These are phyloP conservation scores for Enteromius radiatus DNA, from an alignment of 2,797 vertebrate genomes.

Conservation along the genomic window DNA sequence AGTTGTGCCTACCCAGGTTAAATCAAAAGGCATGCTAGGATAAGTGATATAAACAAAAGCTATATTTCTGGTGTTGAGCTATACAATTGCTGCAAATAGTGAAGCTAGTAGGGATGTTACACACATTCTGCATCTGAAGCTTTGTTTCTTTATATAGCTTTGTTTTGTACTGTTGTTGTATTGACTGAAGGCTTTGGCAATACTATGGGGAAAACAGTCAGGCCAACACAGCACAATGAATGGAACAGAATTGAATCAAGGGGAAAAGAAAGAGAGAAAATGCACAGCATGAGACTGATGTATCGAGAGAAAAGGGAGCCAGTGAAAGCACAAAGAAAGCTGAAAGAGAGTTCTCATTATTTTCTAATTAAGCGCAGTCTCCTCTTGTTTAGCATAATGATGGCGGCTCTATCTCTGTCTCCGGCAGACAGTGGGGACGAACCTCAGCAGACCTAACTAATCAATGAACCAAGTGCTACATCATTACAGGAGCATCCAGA, in stretches of 20 bases:
- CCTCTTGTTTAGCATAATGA: constrained; percentile 54
- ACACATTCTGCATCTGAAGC: not conserved
- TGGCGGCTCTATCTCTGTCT: constrained; percentile 51
- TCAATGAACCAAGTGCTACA: constrained; percentile 70
- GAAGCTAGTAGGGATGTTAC: not conserved
- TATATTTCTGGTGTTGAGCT: not conserved
- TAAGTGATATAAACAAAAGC: constrained; percentile 18
- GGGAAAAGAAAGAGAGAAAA: constrained; percentile 8
- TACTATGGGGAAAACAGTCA: constrained; percentile 28
- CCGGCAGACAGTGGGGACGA: constrained; percentile 48
- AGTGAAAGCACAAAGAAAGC: constrained; percentile 16
- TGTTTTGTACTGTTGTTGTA: constrained; percentile 29
- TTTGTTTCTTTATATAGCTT: constrained; percentile 25
- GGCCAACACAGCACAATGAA: constrained; percentile 32
- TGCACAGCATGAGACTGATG: constrained; percentile 27
- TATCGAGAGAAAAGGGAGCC: constrained; percentile 30
- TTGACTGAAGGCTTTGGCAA: constrained; percentile 20
- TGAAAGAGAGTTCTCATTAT: constrained; percentile 56
- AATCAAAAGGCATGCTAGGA: not conserved
- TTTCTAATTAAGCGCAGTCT: constrained; percentile 60
- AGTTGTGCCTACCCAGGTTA: not conserved
- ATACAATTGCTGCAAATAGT: not conserved
- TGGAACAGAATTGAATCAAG: constrained; percentile 8
- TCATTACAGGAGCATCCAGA: constrained; percentile 63
- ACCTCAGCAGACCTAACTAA: constrained; percentile 68